phyloP scores from a whole-genome alignment of 2,888 invertebrate genomes.

The Crepidodera aurea region DNA sequence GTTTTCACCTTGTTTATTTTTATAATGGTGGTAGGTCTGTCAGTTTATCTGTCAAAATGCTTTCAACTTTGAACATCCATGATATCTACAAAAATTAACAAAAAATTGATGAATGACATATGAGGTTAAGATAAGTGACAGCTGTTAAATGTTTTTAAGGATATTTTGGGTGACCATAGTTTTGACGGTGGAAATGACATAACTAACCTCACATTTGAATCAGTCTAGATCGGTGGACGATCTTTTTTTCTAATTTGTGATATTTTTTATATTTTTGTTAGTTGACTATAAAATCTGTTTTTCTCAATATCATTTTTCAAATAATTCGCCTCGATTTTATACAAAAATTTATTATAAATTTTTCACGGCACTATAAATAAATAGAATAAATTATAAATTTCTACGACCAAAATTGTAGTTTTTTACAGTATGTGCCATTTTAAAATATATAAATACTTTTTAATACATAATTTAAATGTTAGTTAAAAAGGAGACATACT shows the following conservation, averaged over 20 bases:
- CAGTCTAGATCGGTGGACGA: constrained; percentile 8
- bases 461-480: neutral
- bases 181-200: constrained; percentile 19
- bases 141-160: neutral
- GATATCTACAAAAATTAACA: too few species aligned
- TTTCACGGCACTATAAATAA: neutral
- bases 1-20: constrained; percentile 1
- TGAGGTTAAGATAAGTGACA: too few species aligned
- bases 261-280: constrained; percentile 29
- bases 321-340: neutral
- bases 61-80: neutral
- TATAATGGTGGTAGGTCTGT: neutral
- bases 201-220: constrained; percentile 11
- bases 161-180: neutral
- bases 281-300: constrained; percentile 17
- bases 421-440: too few species aligned
- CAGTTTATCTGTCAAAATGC: constrained; percentile 11
- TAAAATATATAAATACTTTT: neutral
- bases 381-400: neutral
- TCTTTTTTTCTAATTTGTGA: constrained; percentile 15
- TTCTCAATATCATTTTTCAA: constrained; percentile 1
- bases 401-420: too few species aligned
- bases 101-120: too few species aligned
- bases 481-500: neutral
- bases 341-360: too few species aligned